These are phyloP conservation scores for Lasioglossum zephyrum DNA, from an alignment of 2,888 invertebrate genomes.

Conservation along the genomic window DNA sequence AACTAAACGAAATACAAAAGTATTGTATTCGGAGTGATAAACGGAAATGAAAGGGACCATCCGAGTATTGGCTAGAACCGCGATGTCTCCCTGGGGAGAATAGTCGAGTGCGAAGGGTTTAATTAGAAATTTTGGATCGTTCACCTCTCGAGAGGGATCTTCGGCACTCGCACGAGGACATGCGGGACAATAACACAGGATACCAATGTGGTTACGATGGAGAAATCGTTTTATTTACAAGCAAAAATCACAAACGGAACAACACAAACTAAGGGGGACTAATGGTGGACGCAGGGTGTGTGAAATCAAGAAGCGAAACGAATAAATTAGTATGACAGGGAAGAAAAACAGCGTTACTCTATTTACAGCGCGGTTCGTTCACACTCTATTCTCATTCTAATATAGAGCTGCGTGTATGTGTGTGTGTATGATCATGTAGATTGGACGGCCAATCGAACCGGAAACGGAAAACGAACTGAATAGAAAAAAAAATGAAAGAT, in stretches of 20 bases:
- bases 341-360: conserved; percentile 32
- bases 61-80: no score
- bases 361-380: conserved; percentile 50
- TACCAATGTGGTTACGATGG: conserved; percentile 39
- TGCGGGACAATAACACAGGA: conserved; percentile 68
- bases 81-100: no score
- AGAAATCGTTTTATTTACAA: conserved; percentile 67
- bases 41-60: no score
- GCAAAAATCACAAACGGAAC: conserved; percentile 57
- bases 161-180: conserved; percentile 41
- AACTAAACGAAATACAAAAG: neutral
- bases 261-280: conserved; percentile 38
- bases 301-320: conserved; percentile 41
- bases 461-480: neutral
- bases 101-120: neutral
- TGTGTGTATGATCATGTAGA: neutral
- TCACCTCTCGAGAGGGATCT: neutral
- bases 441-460: conserved; percentile 10
- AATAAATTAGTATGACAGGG: conserved; percentile 20
- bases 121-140: neutral
- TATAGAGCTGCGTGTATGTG: neutral
- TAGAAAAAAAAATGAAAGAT: conserved; percentile 2
- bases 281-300: conserved; percentile 27
- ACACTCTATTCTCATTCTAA: conserved; percentile 19
- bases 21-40: neutral